Percentiles rank a stretch among this genome's conserved stretches.
These are phyloP conservation scores for Agrilus cyanescens DNA, from an alignment of 2,888 invertebrate genomes.

Conservation along the genomic window DNA sequence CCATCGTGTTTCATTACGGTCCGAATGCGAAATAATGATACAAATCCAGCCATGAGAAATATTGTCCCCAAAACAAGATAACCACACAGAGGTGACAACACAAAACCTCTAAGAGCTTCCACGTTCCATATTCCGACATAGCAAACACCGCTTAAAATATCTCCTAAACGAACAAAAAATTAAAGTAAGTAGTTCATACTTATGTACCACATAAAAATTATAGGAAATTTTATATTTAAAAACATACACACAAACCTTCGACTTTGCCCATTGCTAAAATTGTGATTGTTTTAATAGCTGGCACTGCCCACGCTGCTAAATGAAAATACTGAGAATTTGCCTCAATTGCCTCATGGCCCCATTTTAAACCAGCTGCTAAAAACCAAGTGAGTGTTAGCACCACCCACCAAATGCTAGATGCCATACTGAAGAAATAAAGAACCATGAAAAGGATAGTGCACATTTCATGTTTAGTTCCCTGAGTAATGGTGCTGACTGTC, in stretches of 20 bases:
- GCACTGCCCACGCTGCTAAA: constrained; percentile 95
- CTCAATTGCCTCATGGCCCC: constrained; percentile 97
- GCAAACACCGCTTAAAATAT: constrained; percentile 83
- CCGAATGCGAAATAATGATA: constrained; percentile 89
- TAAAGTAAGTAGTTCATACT: not conserved
- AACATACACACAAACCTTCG: constrained; percentile 55
- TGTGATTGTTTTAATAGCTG: constrained; percentile 90
- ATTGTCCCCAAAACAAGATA: constrained; percentile 85
- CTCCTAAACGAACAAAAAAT: constrained; percentile 50
- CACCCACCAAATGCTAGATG: constrained; percentile 97
- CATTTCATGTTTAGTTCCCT: constrained; percentile 70
- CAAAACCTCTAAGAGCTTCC: constrained; percentile 75
- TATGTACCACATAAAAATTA: not conserved
- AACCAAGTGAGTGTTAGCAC: constrained; percentile 94
- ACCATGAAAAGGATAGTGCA: constrained; percentile 95
- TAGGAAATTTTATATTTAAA: constrained; percentile 1
- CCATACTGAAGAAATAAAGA: constrained; percentile 92
- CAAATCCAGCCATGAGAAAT: constrained; percentile 90
- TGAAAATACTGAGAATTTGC: constrained; percentile 96
- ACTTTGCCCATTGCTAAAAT: constrained; percentile 92
- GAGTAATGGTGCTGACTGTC: constrained; percentile 75
- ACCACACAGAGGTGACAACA: constrained; percentile 82
- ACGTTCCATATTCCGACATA: constrained; percentile 88
- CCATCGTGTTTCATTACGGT: constrained; percentile 95
- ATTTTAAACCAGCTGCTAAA: constrained; percentile 89